These are phyloP conservation scores for Minunthozetes semirufus DNA, from an alignment of 2,888 invertebrate species.

Conservation along the genomic window DNA sequence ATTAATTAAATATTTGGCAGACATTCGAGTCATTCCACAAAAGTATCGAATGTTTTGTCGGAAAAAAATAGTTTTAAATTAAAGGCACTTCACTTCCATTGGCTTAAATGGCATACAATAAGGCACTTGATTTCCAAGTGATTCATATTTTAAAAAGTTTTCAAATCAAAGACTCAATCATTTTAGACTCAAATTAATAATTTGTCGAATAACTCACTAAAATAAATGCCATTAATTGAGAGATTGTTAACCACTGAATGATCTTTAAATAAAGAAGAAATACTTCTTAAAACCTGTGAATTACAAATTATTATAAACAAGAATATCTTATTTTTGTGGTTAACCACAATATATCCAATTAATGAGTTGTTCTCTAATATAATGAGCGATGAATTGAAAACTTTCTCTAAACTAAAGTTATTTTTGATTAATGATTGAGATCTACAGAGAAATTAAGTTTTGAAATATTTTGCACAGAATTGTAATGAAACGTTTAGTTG, in stretches of 20 bases:
- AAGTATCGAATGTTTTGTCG: background rate
- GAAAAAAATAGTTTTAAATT: background rate
- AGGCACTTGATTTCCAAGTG: background rate
- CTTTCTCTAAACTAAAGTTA: background rate
- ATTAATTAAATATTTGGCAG: background rate
- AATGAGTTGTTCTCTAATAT: no score
- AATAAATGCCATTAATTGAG: background rate
- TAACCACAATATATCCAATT: no score
- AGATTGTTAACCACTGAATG: no score
- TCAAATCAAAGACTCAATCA: no score
- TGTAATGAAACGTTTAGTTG: background rate
- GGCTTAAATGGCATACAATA: background rate
- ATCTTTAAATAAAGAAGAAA: no score
- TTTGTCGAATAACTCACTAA: background rate
- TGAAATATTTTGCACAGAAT: background rate
- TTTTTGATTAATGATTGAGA: constrained; percentile 9
- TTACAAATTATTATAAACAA: no score
- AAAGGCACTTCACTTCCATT: background rate
- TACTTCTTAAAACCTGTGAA: no score
- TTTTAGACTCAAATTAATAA: no score
- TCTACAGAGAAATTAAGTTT: constrained; percentile 18
- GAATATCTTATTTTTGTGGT: no score
- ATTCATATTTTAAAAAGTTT: background rate
- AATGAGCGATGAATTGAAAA: no score
- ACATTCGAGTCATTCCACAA: background rate